phyloP scores from a whole-genome alignment of 2,797 vertebrate genomes.

The Falco berigora region DNA sequence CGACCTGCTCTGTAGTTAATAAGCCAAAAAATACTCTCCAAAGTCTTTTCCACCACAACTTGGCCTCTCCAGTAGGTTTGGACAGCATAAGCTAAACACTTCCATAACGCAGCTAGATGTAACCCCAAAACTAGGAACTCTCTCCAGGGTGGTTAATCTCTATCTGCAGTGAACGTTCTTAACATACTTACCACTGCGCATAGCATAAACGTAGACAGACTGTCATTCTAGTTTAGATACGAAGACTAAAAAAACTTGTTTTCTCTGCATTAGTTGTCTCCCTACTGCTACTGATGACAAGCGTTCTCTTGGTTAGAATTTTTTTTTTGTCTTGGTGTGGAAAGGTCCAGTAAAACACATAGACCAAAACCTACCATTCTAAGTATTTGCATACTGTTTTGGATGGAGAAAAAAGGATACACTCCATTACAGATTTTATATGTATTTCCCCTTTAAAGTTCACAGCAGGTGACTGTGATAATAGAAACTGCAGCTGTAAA shows the following conservation, averaged over 20 bases:
- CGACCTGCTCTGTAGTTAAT: accelerated
- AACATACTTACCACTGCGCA: neutral
- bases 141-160: neutral
- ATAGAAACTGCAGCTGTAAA: neutral
- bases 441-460: neutral
- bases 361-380: neutral
- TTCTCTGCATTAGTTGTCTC: neutral
- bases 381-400: neutral
- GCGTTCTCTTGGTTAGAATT: neutral
- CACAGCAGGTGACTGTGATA: neutral
- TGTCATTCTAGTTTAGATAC: neutral
- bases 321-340: neutral
- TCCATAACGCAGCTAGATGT: neutral
- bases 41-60: neutral
- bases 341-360: neutral
- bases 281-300: neutral
- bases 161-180: neutral
- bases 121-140: neutral
- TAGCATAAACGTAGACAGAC: neutral
- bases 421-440: neutral
- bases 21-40: neutral
- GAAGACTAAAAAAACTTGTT: neutral
- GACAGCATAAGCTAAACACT: neutral
- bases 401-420: neutral
- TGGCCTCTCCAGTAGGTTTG: neutral